Evolutionary conservation across 2,113 vertebrate genomes (phyloP), one percentile per base, ranked within the genome.

Genomic region (Numenius arquata): DNA sequence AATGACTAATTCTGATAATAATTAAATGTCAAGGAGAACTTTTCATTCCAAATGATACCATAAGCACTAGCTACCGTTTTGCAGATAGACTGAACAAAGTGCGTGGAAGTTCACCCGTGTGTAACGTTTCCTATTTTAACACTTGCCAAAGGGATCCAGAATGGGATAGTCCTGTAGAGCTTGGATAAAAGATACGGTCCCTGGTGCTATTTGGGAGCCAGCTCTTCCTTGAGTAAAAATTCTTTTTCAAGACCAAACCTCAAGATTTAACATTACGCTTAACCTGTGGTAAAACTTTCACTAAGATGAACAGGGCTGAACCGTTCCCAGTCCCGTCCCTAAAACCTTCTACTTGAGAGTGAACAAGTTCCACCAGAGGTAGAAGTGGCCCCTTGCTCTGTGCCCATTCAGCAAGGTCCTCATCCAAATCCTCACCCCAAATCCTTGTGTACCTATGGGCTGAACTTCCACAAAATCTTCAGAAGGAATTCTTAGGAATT

Each of bases 1-100:
- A 93, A 94, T 71, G 92, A 81, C 79, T 86, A 86, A 88, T 71
- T 70, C 85, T 97, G 93, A 96, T 97, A 95, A 70, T 62, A 83
- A 95, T 75, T 74, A 50, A 50, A 85, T 74, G 55, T 86, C 90
- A 93, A 95, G 90, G 90, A 95, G 93, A 92, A 50, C 79, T 90
- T 95, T 47, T 84, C 67, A 78, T 63, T 63, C 85, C 29, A 73
- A 80, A 86, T 11, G 90, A 96, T 96, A 95, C 23, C 38, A 17
- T 11, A 45, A 92, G 88, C 36, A 74, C 63, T 17, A 11, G 90
- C 67, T 53, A 50, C 83, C 26, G 8, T 45, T 88, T 34, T 67
- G 83, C 85, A 92, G 85, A 89, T 1, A 86, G 68, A 55, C 0
- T 5, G 82, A 88, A 77, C 88, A 68, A 74, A 91, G 36, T 11